A percentile compares a stretch with the other conserved stretches of the same genome.
phyloP scores from a whole-genome alignment of 2,113 vertebrate species.

The Saguinus midas region DNA sequence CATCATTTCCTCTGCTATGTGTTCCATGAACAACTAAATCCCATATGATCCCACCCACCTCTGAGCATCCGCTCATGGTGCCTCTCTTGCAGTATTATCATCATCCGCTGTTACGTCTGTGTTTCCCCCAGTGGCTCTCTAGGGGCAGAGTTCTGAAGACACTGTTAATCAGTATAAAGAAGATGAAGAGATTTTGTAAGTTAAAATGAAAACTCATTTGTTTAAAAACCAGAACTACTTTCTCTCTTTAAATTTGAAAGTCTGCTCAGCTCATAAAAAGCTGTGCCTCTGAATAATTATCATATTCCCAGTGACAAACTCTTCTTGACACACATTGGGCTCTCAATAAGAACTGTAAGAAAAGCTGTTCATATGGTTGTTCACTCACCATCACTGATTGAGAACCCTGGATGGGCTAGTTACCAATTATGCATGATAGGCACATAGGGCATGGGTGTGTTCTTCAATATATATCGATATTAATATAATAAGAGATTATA shows the following conservation, averaged over 20 bases:
- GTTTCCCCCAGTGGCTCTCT: background rate
- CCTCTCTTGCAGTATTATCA: background rate
- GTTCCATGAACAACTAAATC: background rate
- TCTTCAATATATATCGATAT: background rate
- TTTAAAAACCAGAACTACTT: background rate
- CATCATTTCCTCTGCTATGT: background rate
- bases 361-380: background rate
- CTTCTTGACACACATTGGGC: background rate
- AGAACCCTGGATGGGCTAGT: background rate
- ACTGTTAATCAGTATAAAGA: background rate
- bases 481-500: background rate
- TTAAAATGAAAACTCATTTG: background rate
- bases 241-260: background rate
- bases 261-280: background rate
- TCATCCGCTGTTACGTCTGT: background rate
- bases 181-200: background rate
- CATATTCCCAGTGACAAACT: background rate
- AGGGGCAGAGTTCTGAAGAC: background rate
- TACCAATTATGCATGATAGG: background rate
- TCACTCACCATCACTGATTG: background rate
- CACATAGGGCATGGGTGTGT: background rate
- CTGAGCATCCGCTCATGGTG: background rate
- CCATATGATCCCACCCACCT: background rate
- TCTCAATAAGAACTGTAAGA: background rate
- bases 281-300: background rate